A percentile compares a stretch with the other conserved stretches of the same genome.
Evolutionary conservation across 2,113 vertebrate species (phyloP).

Genomic region (Microcebus ravelobensis): DNA sequence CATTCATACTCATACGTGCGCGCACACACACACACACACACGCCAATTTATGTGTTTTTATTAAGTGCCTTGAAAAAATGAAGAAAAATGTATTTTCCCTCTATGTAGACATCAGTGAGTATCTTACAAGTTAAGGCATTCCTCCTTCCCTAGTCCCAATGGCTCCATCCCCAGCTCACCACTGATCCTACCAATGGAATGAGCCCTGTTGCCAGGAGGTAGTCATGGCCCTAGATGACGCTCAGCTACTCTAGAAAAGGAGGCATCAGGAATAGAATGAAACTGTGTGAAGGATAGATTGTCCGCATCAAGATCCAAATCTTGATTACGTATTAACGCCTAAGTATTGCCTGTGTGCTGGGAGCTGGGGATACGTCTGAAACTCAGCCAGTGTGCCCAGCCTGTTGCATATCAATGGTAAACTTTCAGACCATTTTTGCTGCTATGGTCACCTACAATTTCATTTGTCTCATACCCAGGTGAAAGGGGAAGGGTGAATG

Average conservation of each 20-base stretch:
- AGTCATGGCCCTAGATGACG: constrained; percentile 17
- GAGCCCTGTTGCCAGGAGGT: constrained; percentile 50
- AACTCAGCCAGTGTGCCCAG: constrained; percentile 30
- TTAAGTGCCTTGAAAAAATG: constrained; percentile 96
- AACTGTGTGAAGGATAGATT: constrained; percentile 55
- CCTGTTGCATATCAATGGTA: constrained; percentile 54
- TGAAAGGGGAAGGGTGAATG: constrained; percentile 79
- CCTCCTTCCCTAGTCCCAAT: constrained; percentile 54
- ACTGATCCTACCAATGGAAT: constrained; percentile 46
- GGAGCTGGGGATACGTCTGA: background rate
- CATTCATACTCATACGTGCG: constrained; percentile 6
- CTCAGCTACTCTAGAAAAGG: constrained; percentile 34
- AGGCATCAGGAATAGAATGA: constrained; percentile 36
- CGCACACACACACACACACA: constrained; percentile 51
- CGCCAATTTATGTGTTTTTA: constrained; percentile 84
- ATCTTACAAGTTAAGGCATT: constrained; percentile 81
- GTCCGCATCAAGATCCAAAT: constrained; percentile 30
- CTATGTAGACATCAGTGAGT: constrained; percentile 80
- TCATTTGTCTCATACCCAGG: constrained; percentile 77
- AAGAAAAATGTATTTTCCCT: constrained; percentile 83
- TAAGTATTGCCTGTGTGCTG: constrained; percentile 45
- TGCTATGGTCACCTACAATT: constrained; percentile 78
- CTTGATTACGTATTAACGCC: constrained; percentile 31
- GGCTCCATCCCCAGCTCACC: constrained; percentile 53
- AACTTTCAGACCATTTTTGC: constrained; percentile 82